Base-by-base conservation (phyloP, 2,888 invertebrate species). In the Xylota segnis region DNA sequence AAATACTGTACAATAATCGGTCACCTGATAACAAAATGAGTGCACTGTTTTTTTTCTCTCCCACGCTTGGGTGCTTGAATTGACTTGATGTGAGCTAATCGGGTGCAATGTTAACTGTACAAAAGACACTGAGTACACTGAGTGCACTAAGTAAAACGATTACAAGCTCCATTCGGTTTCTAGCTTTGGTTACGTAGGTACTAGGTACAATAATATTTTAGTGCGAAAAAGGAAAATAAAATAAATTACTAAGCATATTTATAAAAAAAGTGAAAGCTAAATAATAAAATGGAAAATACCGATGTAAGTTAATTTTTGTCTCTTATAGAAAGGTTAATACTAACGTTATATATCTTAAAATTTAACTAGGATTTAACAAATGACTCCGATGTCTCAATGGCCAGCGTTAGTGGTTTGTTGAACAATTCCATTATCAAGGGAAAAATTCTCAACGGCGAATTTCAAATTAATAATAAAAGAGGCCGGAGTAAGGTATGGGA, bases 401-500 rank as follows among this genome's bases (percentile, higher is more conserved):
- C 61, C 34, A 63, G 72, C 12, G 52, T 54, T 32, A 54, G 40
- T 18, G 63, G 47, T 16, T 34, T 66, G 58, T 58, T 79, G 47
- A 79, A 71, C 37, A 71, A 68, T 78, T 65, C 54, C 14, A 29
- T 37, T 37, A 75, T 86, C 9, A 86, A 86, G 58, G 63, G 23
- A 76, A 77, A 77, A 58, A 74, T 84, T 72, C 61, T 54, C 32
- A 74, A 72, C 6, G 77, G 61, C 32, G 68, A 59, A 54, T 74
- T 74, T 34, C 37, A 74, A 83, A 71, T 75, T 37, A 75, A 71
- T 54, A 66, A 71, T 40, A 86, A 86, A 76, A 72, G 58, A 61
- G 77, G 65, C 32, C 63, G 68, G 37, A 78, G 74, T 40, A 82
- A 78, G 50, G 54, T 86, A 56, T 87, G 86, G 81, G 68, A 87